Evolutionary conservation across 1,140 invertebrate genomes (phyloP).

Genomic region (Eciton burchellii): DNA sequence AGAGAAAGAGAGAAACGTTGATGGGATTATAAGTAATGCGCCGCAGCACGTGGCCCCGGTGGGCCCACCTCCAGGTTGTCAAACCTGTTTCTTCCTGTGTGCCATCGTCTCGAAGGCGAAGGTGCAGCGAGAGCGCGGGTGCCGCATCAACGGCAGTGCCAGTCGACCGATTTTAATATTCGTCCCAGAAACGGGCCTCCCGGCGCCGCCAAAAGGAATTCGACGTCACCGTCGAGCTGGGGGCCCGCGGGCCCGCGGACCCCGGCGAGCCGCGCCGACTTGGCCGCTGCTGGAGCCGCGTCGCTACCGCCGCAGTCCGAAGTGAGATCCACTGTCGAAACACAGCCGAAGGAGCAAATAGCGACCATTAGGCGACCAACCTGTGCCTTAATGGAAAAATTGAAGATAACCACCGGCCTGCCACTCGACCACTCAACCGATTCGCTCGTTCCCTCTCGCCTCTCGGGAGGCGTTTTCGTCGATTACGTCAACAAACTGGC

Average conservation of each 20-base stretch:
- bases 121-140: conserved; percentile 72
- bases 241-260: too few relatives aligned
- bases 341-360: conserved; percentile 70
- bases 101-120: conserved; percentile 75
- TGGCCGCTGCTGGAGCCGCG: conserved; percentile 16
- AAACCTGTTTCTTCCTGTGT: conserved; percentile 83
- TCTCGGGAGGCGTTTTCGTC: conserved; percentile 72
- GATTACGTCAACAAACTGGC: conserved; percentile 76
- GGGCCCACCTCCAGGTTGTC: conserved; percentile 82
- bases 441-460: conserved; percentile 58
- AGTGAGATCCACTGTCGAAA: conserved; percentile 74
- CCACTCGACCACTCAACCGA: conserved; percentile 74
- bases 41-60: conserved; percentile 83
- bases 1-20: conserved; percentile 70
- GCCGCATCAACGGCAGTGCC: conserved; percentile 73
- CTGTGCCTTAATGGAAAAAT: conserved; percentile 79
- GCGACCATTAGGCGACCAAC: conserved; percentile 78
- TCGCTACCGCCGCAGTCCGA: conserved; percentile 29
- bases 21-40: conserved; percentile 80
- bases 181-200: conserved; percentile 58
- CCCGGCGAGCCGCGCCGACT: neutral
- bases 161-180: conserved; percentile 70
- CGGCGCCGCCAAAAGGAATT: conserved; percentile 42
- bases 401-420: conserved; percentile 77
- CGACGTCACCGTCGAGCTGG: neutral